Base-by-base conservation (phyloP, 2,888 invertebrate species). In the Sesia bembeciformis region DNA sequence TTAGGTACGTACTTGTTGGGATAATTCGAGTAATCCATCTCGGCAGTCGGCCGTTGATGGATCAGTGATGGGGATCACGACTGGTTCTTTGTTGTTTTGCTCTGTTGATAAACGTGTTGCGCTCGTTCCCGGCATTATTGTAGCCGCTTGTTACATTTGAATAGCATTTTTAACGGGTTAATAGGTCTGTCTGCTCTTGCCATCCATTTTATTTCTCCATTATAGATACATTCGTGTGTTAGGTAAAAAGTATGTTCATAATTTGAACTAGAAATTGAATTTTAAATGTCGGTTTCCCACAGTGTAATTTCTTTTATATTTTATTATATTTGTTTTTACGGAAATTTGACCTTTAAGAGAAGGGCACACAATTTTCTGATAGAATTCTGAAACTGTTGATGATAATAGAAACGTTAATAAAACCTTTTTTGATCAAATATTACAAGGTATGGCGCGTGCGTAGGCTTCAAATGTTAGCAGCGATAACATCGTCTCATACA, bases 11-110 rank as follows among this genome's bases (percentile, higher is more conserved):
- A 79, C 76, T 81, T 78, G 81, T 79, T 74, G 79, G 78, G 77
- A 81, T 85, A 85, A 85, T 83, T 76, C 72, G 72, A 70, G 78
- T 80, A 74, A 86, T 87, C 84, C 79, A 83, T 89, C 87, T 82
- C 76, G 70, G 71, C 75, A 72, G 74, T 73, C 71, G 63, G 65
- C 70, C 74, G 77, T 78, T 84, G 86, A 84, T 84, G 81, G 85
- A 84, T 80, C 81, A 76, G 75, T 79, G 85, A 87, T 84, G 85
- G 78, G 68, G 78, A 79, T 84, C 83, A 83, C 85, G 86, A 84
- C 78, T 81, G 63, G 76, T 72, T 74, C 74, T 78, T 79, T 80
- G 81, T 85, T 83, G 79, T 83, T 84, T 83, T 84, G 78, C 75
- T 78, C 76, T 68, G 78, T 81, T 78, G 75, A 74, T 86, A 81